These are phyloP conservation scores for Neuroscelio doddi DNA, from an alignment of 2,888 invertebrate species.

Conservation along the genomic window DNA sequence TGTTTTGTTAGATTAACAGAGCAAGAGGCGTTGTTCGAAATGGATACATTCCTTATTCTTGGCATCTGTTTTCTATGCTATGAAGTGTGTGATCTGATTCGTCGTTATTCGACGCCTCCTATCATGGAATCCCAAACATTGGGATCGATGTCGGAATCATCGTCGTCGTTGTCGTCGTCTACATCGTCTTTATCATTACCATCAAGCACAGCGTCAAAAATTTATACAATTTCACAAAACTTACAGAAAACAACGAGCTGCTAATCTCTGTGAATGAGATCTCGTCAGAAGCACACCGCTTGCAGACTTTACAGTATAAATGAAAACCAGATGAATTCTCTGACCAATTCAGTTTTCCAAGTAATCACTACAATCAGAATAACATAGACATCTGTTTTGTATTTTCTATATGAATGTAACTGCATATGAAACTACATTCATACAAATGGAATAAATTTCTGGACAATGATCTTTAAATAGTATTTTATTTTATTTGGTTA, in stretches of 20 bases:
- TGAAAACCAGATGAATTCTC: neutral
- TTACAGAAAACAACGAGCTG: slow-evolving; percentile 54
- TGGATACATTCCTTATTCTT: slow-evolving; percentile 80
- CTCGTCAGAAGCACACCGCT: neutral
- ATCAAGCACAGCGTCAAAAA: slow-evolving; percentile 59
- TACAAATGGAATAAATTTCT: too few relatives aligned
- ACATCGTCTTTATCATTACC: slow-evolving; percentile 63
- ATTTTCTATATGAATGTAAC: too few relatives aligned
- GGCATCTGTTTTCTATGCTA: slow-evolving; percentile 80
- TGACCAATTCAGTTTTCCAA: slow-evolving; percentile 6
- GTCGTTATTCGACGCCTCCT: slow-evolving; percentile 62
- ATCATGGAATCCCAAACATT: slow-evolving; percentile 55
- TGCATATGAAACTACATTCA: too few relatives aligned
- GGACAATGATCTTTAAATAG: too few relatives aligned
- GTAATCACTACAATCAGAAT: slow-evolving; percentile 19
- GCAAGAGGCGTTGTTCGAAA: slow-evolving; percentile 53
- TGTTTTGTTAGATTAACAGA: neutral
- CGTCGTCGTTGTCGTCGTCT: slow-evolving; percentile 51
- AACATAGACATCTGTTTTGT: slow-evolving; percentile 23
- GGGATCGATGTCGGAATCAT: slow-evolving; percentile 56
- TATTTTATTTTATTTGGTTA: too few relatives aligned
- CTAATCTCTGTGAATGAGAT: slow-evolving; percentile 53
- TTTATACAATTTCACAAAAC: slow-evolving; percentile 70
- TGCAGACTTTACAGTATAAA: neutral
- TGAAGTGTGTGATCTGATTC: slow-evolving; percentile 78